Conservation (phyloP, 2,888 invertebrate genomes). For the Cheilosia scutellata region DNA sequence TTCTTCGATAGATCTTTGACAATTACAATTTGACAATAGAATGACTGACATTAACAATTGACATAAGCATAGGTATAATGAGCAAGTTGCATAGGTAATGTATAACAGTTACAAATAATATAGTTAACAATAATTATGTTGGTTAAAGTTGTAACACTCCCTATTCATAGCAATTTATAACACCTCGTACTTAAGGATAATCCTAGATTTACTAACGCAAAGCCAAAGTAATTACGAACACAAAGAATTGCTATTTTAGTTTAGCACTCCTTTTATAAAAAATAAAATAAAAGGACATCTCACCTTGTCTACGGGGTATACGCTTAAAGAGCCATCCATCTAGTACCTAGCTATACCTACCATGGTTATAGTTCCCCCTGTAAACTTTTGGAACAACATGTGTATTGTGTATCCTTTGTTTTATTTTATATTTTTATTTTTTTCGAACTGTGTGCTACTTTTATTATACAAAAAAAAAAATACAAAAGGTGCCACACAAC, state of each 20-base stretch:
- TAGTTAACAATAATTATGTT: no score
- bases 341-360: background rate
- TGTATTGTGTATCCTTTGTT: constrained; percentile 28
- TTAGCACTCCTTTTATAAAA: constrained; percentile 20
- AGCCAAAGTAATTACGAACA: constrained; percentile 72
- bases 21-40: no score
- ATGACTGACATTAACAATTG: no score
- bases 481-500: constrained; percentile 54
- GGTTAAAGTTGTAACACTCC: no score
- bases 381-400: constrained; percentile 52
- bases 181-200: constrained; percentile 64
- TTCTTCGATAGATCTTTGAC: no score
- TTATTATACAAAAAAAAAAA: constrained; percentile 35
- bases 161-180: constrained; percentile 53
- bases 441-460: constrained; percentile 60
- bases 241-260: constrained; percentile 22
- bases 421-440: background rate
- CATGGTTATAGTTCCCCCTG: constrained; percentile 8
- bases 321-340: constrained; percentile 59
- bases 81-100: no score
- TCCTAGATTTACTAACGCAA: constrained; percentile 56
- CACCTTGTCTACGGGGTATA: constrained; percentile 3
- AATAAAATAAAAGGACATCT: constrained; percentile 37
- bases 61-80: no score
- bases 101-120: no score